Conservation (phyloP, 2,888 invertebrate species). For the Chrysomela aeneicollis region DNA sequence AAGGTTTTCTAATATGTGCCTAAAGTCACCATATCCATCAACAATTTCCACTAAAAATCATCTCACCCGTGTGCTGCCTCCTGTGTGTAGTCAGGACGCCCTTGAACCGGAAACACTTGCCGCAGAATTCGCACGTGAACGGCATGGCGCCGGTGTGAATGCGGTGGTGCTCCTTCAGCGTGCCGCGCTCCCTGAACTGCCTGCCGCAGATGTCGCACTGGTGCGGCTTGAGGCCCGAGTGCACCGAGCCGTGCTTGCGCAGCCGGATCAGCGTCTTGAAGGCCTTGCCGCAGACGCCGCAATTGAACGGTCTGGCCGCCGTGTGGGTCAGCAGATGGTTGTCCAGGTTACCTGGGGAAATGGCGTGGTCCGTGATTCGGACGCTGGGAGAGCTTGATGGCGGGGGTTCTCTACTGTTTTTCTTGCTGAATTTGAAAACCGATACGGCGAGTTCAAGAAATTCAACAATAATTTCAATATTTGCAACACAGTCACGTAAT, state of each 20-base stretch:
- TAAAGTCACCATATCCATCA: not conserved
- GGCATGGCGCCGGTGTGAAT: constrained; percentile 84
- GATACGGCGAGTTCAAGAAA: too few relatives aligned
- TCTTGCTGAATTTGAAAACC: too few relatives aligned
- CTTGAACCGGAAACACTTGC: constrained; percentile 78
- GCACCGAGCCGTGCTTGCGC: constrained; percentile 67
- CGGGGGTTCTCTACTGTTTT: too few relatives aligned
- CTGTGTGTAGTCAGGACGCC: constrained; percentile 79
- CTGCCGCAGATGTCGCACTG: constrained; percentile 69
- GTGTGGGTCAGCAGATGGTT: constrained; percentile 67
- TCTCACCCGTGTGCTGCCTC: constrained; percentile 70
- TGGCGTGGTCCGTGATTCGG: too few relatives aligned
- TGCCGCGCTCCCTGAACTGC: constrained; percentile 73
- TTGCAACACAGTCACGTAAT: too few relatives aligned
- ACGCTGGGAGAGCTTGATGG: too few relatives aligned
- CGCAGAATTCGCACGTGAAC: constrained; percentile 77
- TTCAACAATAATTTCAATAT: too few relatives aligned
- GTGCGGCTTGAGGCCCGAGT: constrained; percentile 68
- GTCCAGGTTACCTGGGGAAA: constrained; percentile 60
- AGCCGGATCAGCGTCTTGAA: constrained; percentile 66
- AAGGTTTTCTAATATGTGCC: too few relatives aligned
- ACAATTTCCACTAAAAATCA: not conserved
- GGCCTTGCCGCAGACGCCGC: constrained; percentile 63
- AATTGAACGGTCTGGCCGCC: constrained; percentile 62
- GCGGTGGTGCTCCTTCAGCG: constrained; percentile 76